phyloP scores from a whole-genome alignment of 2,113 vertebrate genomes.

The Pteropus alecto region DNA sequence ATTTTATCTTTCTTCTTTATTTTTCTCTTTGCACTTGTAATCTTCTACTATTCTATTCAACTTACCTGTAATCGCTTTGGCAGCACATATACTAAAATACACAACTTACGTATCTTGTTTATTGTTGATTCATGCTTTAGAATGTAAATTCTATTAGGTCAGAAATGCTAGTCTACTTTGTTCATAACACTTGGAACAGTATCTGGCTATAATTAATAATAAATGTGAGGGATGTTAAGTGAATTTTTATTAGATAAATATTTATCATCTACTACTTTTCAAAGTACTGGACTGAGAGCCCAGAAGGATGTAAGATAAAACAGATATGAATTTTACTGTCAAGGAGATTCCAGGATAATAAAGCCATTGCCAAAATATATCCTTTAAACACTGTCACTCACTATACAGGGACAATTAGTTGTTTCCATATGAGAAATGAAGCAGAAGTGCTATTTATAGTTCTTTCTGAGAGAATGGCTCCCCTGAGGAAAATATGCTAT shows the following conservation, averaged over 20 bases:
- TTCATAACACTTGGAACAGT: not conserved
- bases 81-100: no score
- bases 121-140: not conserved
- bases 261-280: not conserved
- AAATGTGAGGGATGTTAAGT: not conserved
- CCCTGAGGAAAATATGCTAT: not conserved
- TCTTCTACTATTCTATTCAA: not conserved
- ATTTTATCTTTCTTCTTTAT: not conserved
- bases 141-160: not conserved
- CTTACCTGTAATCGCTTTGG: not conserved
- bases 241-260: slow-evolving; percentile 27
- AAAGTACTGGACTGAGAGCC: not conserved
- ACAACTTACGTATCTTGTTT: not conserved
- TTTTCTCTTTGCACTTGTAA: not conserved
- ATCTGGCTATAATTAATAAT: not conserved
- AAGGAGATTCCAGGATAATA: not conserved
- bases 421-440: not conserved
- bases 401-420: not conserved
- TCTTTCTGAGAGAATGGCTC: not conserved
- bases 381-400: not conserved
- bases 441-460: not conserved
- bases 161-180: not conserved
- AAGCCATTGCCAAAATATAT: not conserved
- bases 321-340: not conserved
- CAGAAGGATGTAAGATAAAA: not conserved